These are phyloP conservation scores for Rostratula benghalensis DNA, from an alignment of 2,113 vertebrate species.

Conservation along the genomic window DNA sequence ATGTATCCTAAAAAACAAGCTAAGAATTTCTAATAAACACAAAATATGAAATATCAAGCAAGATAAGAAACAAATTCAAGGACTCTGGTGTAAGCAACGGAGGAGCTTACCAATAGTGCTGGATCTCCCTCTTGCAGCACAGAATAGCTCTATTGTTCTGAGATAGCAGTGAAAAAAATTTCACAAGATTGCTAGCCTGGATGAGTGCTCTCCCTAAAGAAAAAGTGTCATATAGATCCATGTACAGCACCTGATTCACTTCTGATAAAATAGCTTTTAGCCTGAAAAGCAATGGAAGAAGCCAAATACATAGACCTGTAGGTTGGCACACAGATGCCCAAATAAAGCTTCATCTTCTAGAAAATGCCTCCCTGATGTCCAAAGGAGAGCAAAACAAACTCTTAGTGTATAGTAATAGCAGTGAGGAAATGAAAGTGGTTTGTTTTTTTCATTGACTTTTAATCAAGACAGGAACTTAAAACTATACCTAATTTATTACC, in stretches of 20 bases:
- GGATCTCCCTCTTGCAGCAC: neutral
- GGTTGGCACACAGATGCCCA: neutral
- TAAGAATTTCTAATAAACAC: neutral
- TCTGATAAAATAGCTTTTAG: neutral
- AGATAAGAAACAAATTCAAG: neutral
- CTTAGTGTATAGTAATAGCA: neutral
- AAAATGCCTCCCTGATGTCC: neutral
- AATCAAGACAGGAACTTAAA: neutral
- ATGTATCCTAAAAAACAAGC: neutral
- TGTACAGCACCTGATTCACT: neutral
- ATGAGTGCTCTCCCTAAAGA: neutral
- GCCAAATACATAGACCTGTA: neutral
- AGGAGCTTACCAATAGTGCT: accelerated
- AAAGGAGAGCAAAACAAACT: neutral
- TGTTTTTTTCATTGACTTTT: neutral
- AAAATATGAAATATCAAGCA: neutral
- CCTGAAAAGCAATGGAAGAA: neutral
- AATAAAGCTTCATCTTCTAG: neutral
- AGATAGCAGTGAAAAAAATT: neutral
- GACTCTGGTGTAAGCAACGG: neutral
- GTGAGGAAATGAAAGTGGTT: accelerated
- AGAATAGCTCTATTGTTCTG: neutral
- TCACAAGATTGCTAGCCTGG: neutral
- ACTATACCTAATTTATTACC: neutral
- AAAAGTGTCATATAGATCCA: neutral